Evolutionary conservation across 2,113 vertebrate species (phyloP).

Genomic region (Silurus asotus): DNA sequence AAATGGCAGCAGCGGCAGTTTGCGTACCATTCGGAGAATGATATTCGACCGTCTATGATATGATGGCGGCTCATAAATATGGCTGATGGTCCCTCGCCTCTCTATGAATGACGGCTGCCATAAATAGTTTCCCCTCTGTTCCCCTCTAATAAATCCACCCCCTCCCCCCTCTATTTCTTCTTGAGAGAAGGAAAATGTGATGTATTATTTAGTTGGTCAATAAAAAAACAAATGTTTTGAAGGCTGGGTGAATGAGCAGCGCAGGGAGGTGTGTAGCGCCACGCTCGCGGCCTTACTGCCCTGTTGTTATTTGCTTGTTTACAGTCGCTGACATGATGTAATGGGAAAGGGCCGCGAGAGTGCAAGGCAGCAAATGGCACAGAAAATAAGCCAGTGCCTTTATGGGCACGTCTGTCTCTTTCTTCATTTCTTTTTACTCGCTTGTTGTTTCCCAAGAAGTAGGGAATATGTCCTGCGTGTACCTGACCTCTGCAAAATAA

Average conservation of each 20-base stretch:
- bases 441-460: conserved; percentile 67
- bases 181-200: conserved; percentile 44
- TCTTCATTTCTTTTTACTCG: conserved; percentile 31
- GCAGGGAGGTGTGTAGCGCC: conserved; percentile 26
- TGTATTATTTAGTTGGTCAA: conserved; percentile 70
- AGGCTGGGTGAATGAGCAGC: conserved; percentile 33
- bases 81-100: conserved; percentile 67
- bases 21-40: conserved; percentile 74
- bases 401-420: conserved; percentile 58
- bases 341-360: conserved; percentile 71
- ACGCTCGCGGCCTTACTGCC: conserved; percentile 35
- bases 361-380: conserved; percentile 71
- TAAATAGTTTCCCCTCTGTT: conserved; percentile 70
- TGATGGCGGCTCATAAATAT: conserved; percentile 76
- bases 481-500: conserved; percentile 89
- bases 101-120: conserved; percentile 72
- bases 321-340: conserved; percentile 75
- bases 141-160: conserved; percentile 63
- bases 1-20: conserved; percentile 65
- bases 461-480: conserved; percentile 82
- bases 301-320: conserved; percentile 82
- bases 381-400: conserved; percentile 79
- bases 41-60: conserved; percentile 65
- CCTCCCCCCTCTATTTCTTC: conserved; percentile 21
- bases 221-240: conserved; percentile 70